phyloP scores from a whole-genome alignment of 2,113 vertebrate species.

The Thunnus maccoyii region DNA sequence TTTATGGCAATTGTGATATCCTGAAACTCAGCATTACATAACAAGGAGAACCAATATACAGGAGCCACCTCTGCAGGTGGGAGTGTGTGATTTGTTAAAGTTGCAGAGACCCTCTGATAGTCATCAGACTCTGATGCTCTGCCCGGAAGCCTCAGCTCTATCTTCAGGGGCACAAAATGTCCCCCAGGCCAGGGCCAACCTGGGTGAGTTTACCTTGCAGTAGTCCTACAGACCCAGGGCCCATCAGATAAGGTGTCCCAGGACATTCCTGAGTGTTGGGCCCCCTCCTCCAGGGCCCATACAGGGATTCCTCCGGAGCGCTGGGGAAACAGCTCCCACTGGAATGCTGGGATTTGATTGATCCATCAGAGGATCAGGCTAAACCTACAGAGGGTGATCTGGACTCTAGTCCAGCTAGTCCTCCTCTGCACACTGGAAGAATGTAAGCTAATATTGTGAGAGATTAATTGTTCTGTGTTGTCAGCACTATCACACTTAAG shows the following conservation, averaged over 20 bases:
- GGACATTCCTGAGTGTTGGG: slow-evolving; percentile 75
- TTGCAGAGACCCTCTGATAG: slow-evolving; percentile 19
- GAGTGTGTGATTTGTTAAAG: slow-evolving; percentile 10
- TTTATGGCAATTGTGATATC: background rate
- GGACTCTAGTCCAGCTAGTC: slow-evolving; percentile 8
- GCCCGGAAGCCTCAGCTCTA: slow-evolving; percentile 20
- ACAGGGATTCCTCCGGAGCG: slow-evolving; percentile 51
- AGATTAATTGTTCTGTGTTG: slow-evolving; percentile 43
- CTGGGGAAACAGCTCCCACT: slow-evolving; percentile 47
- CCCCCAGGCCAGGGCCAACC: slow-evolving; percentile 39
- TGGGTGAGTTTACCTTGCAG: slow-evolving; percentile 56
- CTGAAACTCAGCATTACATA: background rate
- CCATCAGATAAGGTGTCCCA: slow-evolving; percentile 78
- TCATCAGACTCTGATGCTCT: slow-evolving; percentile 17
- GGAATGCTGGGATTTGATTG: slow-evolving; percentile 69
- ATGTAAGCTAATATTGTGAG: slow-evolving; percentile 35
- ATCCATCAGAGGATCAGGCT: slow-evolving; percentile 55
- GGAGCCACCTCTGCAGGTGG: slow-evolving; percentile 29
- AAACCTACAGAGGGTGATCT: slow-evolving; percentile 44
- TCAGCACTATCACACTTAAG: slow-evolving; percentile 14
- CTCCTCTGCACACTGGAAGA: slow-evolving; percentile 10
- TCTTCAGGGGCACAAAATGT: slow-evolving; percentile 33
- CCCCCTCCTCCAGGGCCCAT: slow-evolving; percentile 47
- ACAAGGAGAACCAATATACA: slow-evolving; percentile 9
- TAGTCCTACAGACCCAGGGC: slow-evolving; percentile 28